Evolutionary conservation across 2,888 invertebrate genomes (phyloP), one percentile per base, ranked within the genome.

Genomic region (Bhutanitis thaidina): DNA sequence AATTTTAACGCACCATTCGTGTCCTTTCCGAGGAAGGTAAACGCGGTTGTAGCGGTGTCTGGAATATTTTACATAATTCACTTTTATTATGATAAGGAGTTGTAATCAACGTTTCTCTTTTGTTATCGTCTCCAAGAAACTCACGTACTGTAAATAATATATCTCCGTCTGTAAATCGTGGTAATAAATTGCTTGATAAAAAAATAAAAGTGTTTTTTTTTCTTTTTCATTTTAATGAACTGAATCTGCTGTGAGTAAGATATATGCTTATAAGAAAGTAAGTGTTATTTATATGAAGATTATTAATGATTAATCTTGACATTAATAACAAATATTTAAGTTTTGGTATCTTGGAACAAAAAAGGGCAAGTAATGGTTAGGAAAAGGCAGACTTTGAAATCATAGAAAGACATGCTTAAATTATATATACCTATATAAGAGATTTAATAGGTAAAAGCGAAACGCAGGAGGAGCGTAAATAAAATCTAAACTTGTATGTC

Each of bases 61-160:
- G 13, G 44, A 44, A 50, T 50, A 50, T 50, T 50, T 50, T 45
- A 50, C 50, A 50, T 50, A 44, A 50, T 45, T 50, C 44, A 50
- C 44, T 50, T 50, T 50, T 45, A 50, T 50, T 50, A 44, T 50
- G 38, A 43, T 45, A 40, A 45, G 39, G 39, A 29, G 12, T 34
- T 15, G 50, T 49, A 49, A 49, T 49, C 49, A 49, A 43, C 43
- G 38, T 50, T 44, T 13, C 35, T 38, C 50, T 39, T 43, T 44
- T 34, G 50, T 44, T 50, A 45, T 50, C 49, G 32, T 10, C 38
- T 7, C 30, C 30, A 32, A 29, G 32, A 15, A 43, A 38, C 38
- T 37, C 49, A 43, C 49, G 49, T 49, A 39, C 43, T 20, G n/a
- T 8, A 25, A 49, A 49, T n/a, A n/a, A n/a, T 49, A 49, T 49